phyloP scores from a whole-genome alignment of 2,888 invertebrate species.

The Melinaea marsaeus region DNA sequence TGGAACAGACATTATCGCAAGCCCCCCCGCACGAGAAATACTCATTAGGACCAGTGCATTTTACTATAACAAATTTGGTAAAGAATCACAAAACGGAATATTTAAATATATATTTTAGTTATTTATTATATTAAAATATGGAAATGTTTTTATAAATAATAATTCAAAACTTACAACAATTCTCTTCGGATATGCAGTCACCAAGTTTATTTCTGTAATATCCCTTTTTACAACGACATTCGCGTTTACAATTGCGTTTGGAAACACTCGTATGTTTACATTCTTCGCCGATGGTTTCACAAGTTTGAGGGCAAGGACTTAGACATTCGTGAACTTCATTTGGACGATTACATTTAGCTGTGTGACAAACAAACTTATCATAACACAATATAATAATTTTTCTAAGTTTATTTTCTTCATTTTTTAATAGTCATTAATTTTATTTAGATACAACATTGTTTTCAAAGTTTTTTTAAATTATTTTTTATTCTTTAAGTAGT shows the following conservation, averaged over 20 bases:
- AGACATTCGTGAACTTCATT: slow-evolving; percentile 24
- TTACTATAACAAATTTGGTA: slow-evolving; percentile 29
- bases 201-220: slow-evolving; percentile 37
- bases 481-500: no score
- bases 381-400: slow-evolving; percentile 22
- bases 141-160: no score
- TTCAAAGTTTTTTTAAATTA: no score
- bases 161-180: slow-evolving; percentile 40
- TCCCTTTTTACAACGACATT: slow-evolving; percentile 43
- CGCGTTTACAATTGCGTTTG: slow-evolving; percentile 23
- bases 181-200: slow-evolving; percentile 34
- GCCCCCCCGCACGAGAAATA: slow-evolving; percentile 46
- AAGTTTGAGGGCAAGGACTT: slow-evolving; percentile 26
- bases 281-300: slow-evolving; percentile 33
- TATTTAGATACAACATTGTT: no score
- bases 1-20: slow-evolving; percentile 52
- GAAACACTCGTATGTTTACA: slow-evolving; percentile 28
- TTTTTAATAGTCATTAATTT: no score
- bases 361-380: background rate
- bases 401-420: slow-evolving; percentile 12
- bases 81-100: background rate
- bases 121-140: no score
- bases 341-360: slow-evolving; percentile 17
- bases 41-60: slow-evolving; percentile 42
- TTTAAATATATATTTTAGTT: background rate